Base-by-base conservation (phyloP, 2,113 vertebrate genomes). In the Fulmarus glacialis region DNA sequence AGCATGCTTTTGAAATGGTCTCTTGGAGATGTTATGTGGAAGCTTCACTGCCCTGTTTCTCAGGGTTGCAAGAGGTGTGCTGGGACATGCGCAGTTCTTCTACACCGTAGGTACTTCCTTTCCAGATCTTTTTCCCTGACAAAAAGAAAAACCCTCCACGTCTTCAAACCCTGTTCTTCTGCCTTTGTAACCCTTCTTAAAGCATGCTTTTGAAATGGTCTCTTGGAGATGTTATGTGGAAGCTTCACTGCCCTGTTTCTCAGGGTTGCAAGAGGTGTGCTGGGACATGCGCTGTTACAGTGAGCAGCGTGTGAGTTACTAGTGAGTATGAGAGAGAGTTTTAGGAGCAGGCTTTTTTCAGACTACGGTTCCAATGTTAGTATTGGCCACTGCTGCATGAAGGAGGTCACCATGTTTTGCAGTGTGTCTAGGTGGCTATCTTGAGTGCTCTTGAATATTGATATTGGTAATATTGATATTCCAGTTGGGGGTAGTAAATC, bases 81-180 rank as follows among this genome's bases (percentile, higher is more conserved):
- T 74, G 64, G 73, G 60, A 48, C 0, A 0, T 7, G 8, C 3
- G 1, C 13, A n/a, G n/a, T n/a, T n/a, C n/a, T n/a, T n/a, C n/a
- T n/a, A n/a, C 4, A 3, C 38, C 5, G 0, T 48, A 47, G 23
- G 29, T 47, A 42, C 18, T 78, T 71, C 10, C 32, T 48, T 73
- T 70, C 38, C 64, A 62, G 17, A 36, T 52, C 9, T 27, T 66
- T 43, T 86, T 18, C 23, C 36, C 21, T 67, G n/a, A 30, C 20
- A 70, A 22, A 27, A 83, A 60, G 38, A 34, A 62, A 66, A 53
- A 1, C 10, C 2, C 14, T 72, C 18, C 3, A 1, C 50, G 38
- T 79, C 40, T 92, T 82, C 42, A 89, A 56, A n/a, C 1, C 2
- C 7, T 16, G 1, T 56, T 64, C 19, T 80, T 79, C 52, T 80